Conservation (phyloP, 2,888 invertebrate genomes). For the Aethes cnicana region DNA sequence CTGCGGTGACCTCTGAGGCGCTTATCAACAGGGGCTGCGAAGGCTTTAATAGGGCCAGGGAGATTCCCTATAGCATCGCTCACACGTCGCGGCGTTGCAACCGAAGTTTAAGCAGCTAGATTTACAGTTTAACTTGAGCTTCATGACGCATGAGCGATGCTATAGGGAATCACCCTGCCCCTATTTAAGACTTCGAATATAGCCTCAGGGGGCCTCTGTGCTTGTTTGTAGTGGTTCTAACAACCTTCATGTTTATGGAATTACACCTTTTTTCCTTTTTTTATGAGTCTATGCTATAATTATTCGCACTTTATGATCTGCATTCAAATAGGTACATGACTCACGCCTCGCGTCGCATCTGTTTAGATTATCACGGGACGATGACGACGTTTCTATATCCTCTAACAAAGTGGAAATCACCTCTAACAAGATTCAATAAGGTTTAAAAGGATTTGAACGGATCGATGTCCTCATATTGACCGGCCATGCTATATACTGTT, state of each 20-base stretch:
- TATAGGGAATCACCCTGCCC: no score
- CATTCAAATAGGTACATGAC: slow-evolving; percentile 55
- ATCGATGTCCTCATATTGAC: slow-evolving; percentile 20
- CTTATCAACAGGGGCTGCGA: no score
- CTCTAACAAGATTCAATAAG: not conserved
- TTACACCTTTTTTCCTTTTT: slow-evolving; percentile 22
- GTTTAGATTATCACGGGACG: slow-evolving; percentile 43
- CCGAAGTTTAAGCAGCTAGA: no score
- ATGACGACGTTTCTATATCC: slow-evolving; percentile 17
- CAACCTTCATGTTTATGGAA: slow-evolving; percentile 24
- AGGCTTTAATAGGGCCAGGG: no score
- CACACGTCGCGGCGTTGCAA: no score
- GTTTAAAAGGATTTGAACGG: not conserved
- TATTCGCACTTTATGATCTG: slow-evolving; percentile 56
- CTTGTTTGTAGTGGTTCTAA: no score
- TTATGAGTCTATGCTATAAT: slow-evolving; percentile 36
- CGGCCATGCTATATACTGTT: slow-evolving; percentile 54
- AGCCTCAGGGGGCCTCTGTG: no score
- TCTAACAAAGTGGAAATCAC: not conserved
- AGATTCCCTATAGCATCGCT: no score
- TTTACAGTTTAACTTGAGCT: no score
- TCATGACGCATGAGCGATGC: no score
- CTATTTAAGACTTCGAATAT: no score
- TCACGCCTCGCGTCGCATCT: slow-evolving; percentile 49
- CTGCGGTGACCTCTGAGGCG: no score